phyloP scores from a whole-genome alignment of 2,888 invertebrate genomes.

The Timema podura region DNA sequence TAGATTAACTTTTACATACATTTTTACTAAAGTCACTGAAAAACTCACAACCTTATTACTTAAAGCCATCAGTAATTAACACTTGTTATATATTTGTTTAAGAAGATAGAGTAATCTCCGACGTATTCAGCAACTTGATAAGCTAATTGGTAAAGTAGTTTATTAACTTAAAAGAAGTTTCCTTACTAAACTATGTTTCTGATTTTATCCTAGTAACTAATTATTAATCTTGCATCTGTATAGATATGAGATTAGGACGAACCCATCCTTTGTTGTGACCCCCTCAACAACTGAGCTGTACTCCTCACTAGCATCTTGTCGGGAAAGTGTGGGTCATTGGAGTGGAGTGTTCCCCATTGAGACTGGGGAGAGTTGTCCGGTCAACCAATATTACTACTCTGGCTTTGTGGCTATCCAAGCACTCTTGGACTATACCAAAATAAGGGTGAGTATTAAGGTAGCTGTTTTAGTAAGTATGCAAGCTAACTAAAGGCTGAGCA shows the following conservation, averaged over 20 bases:
- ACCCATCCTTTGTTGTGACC: conserved; percentile 61
- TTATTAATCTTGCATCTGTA: conserved; percentile 17
- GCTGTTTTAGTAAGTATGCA: not conserved
- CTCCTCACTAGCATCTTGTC: conserved; percentile 64
- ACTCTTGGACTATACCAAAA: conserved; percentile 67
- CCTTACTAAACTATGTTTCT: conserved; percentile 13
- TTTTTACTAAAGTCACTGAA: too few relatives aligned
- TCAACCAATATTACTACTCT: conserved; percentile 69
- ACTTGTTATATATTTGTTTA: too few relatives aligned
- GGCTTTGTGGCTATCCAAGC: conserved; percentile 71
- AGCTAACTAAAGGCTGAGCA: too few relatives aligned
- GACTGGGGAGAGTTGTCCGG: conserved; percentile 66
- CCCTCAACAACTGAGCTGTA: conserved; percentile 62
- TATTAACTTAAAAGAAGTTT: too few relatives aligned
- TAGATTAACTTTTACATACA: too few relatives aligned
- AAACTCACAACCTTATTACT: too few relatives aligned
- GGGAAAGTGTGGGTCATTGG: conserved; percentile 58
- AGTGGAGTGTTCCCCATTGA: conserved; percentile 64
- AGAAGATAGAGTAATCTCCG: too few relatives aligned
- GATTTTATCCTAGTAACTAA: conserved; percentile 18
- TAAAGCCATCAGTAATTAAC: too few relatives aligned
- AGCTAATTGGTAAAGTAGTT: too few relatives aligned
- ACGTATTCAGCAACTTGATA: too few relatives aligned
- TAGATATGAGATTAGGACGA: conserved; percentile 70
- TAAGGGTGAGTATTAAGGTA: conserved; percentile 51